These are phyloP conservation scores for Silurus asotus DNA, from an alignment of 2,113 vertebrate species.

Conservation along the genomic window DNA sequence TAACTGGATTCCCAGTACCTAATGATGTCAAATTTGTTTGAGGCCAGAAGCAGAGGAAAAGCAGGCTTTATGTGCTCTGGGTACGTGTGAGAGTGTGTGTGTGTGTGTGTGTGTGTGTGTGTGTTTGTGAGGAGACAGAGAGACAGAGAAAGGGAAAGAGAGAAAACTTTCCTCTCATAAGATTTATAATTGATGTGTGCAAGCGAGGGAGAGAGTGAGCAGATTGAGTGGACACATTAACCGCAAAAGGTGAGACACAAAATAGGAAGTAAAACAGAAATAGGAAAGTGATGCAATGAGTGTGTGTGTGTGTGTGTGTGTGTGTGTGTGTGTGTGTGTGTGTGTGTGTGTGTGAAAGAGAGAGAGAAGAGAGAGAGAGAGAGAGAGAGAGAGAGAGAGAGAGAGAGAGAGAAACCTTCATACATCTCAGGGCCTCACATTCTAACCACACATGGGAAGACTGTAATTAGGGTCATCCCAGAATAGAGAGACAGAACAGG, in stretches of 20 bases:
- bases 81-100: not conserved
- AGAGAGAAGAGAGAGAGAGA: not conserved
- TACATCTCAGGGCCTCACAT: slow-evolving; percentile 55
- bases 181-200: not conserved
- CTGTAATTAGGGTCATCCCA: slow-evolving; percentile 66
- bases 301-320: not conserved
- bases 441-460: slow-evolving; percentile 59
- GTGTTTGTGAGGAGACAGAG: not conserved
- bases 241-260: not conserved
- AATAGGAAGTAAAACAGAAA: not conserved
- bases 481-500: slow-evolving; percentile 64
- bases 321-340: not conserved
- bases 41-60: slow-evolving; percentile 6
- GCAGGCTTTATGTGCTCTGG: not conserved
- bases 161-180: not conserved
- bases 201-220: not conserved
- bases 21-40: slow-evolving; percentile 33
- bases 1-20: slow-evolving; percentile 27
- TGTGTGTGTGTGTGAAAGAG: not conserved
- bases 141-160: not conserved
- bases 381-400: slow-evolving; percentile 6
- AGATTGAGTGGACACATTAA: not conserved
- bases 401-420: slow-evolving; percentile 24
- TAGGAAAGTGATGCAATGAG: slow-evolving; percentile 5
- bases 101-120: not conserved